Evolutionary conservation across 2,888 invertebrate genomes (phyloP), one percentile per base, ranked within the genome.

Genomic region (Entomobrya multifasciata): DNA sequence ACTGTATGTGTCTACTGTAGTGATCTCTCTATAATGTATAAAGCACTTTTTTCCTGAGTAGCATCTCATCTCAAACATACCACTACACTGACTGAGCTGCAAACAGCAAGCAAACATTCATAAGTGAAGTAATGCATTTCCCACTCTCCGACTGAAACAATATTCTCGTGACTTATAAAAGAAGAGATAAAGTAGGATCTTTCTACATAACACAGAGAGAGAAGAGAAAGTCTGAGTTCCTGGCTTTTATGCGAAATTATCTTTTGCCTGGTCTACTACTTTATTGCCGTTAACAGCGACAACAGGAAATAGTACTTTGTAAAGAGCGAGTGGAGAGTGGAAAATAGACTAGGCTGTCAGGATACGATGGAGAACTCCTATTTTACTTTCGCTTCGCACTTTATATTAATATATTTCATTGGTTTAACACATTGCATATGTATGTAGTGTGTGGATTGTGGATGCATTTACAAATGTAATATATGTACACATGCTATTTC

Each of bases 241-340:
- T 70, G 1, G n/a, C 49, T 2, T 47, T 49, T 49, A 5, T 49
- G 5, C 49, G 15, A 49, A 72, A 25, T 49, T 49, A 72, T 25
- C 72, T 6, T 11, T 72, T 44, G 22, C 74, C 44, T 49, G 70
- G 67, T 67, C 55, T 44, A 2, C 41, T 84, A 36, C 47, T 85
- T 85, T 85, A 85, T 85, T 49, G 85, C 78, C 55, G 49, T 70
- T 85, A 78, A 85, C 85, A 78, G 85, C 70, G 78, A 65, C 76
- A 85, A 78, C 85, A 85, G 78, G 85, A 85, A 85, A 78, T 47
- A 55, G 60, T 85, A 67, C 70, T 49, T 85, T 70, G 78, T 60
- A 57, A 62, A 78, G 25, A 49, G 20, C 22, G 41, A 13, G 70
- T 20, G 1, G 70, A 47, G 20, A 57, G 30, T 55, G 55, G 70